Conservation (phyloP, 2,113 vertebrate genomes). For the Anthoscopus minutus region DNA sequence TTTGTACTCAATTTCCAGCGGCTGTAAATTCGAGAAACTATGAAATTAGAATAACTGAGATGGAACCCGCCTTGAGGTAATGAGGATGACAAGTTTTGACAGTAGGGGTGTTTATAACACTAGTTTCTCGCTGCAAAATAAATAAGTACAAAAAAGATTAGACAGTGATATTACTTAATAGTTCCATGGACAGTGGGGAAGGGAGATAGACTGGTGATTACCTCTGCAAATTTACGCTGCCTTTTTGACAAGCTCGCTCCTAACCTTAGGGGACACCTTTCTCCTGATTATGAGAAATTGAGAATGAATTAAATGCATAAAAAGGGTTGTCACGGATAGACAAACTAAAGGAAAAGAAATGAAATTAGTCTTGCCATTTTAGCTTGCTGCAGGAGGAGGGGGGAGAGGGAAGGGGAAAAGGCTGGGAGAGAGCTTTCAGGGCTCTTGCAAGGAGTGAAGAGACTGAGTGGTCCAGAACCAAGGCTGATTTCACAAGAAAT, state of each 20-base stretch:
- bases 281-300: constrained; percentile 97
- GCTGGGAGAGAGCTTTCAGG: not conserved
- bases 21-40: constrained; percentile 98
- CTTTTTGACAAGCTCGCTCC: constrained; percentile 82
- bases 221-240: constrained; percentile 89
- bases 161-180: constrained; percentile 87
- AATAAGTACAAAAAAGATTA: constrained; percentile 84
- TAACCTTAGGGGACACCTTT: constrained; percentile 93
- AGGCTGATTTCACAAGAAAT: not conserved
- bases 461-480: not conserved
- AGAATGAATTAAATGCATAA: constrained; percentile 99
- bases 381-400: constrained; percentile 74
- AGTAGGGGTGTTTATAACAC: constrained; percentile 80
- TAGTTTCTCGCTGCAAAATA: constrained; percentile 77
- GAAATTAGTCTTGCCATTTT: constrained; percentile 89
- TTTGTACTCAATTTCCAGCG: constrained; percentile 99
- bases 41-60: constrained; percentile 98
- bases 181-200: constrained; percentile 75
- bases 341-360: constrained; percentile 84
- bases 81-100: constrained; percentile 82
- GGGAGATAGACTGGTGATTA: constrained; percentile 90
- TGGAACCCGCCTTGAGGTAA: constrained; percentile 88
- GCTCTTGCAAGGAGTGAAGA: not conserved
- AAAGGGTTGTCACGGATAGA: constrained; percentile 88
- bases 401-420: constrained; percentile 35